Base-by-base conservation (phyloP, 2,888 invertebrate genomes). In the Balanococcus diminutus region DNA sequence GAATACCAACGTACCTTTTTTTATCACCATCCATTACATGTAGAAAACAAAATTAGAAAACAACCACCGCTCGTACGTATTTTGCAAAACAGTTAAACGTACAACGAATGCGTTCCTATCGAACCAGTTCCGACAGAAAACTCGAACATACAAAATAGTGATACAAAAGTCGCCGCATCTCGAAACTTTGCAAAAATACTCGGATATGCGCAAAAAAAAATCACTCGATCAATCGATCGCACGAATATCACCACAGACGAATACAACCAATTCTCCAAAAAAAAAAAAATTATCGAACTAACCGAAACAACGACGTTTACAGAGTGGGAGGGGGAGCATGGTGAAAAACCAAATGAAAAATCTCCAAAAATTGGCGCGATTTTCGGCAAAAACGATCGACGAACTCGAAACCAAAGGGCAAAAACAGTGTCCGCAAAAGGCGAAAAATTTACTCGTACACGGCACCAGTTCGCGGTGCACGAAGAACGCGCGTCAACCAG, bases 11-110 rank as follows among this genome's bases (percentile, higher is more conserved):
- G 16, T 86, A 86, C 86, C 86, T 81, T 81, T 56, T 81, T 82
- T 31, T n/a, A 36, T 32, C 46, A 86, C 32, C 81, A 86, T 86
- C 86, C 86, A 86, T 86, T 61, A 81, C 86, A 81, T 72, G 75
- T 19, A 84, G 32, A 84, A 72, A 84, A 25, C 61, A 82, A 82
- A 8, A 79, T 81, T 11, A 16, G 8, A 25, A 22, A 82, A 82
- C 25, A 82, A 46, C 42, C 46, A 82, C 46, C 39, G 46, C 32
- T 81, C 81, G 81, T 42, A 42, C 81, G 42, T 22, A 25, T 22
- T 42, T 42, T 22, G 39, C 42, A 25, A 36, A 25, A 8, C 22
- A 61, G 61, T 61, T 22, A 31, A 72, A 72, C 72, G 72, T 72
- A 72, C 72, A 32, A 31, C 72, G 25, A 25, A 46, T 42, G 2